Evolutionary conservation across 1,140 invertebrate species (phyloP).

Genomic region (Bombus superbus): DNA sequence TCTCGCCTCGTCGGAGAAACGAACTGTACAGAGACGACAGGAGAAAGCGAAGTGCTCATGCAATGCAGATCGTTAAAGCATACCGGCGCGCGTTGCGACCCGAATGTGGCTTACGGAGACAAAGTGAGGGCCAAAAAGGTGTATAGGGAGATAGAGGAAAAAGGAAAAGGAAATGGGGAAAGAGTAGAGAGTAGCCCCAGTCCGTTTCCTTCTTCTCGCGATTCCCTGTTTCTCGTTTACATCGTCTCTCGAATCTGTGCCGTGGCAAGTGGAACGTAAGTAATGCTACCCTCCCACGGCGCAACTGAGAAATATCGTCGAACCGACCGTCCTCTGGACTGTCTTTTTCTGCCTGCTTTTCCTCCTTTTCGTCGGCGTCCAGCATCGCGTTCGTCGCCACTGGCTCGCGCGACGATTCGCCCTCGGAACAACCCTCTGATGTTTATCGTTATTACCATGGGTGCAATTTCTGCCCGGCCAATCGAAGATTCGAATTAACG

Average conservation of each 20-base stretch:
- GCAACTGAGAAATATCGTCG: conserved; percentile 55
- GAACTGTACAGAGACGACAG: background rate
- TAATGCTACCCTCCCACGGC: conserved; percentile 14
- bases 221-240: conserved; percentile 57
- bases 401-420: background rate
- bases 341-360: background rate
- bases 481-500: conserved; percentile 23
- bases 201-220: conserved; percentile 54
- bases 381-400: background rate
- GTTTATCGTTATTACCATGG: conserved; percentile 42
- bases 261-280: conserved; percentile 39
- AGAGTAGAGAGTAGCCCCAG: background rate
- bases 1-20: conserved; percentile 5
- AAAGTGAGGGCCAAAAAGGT: conserved; percentile 57
- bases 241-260: conserved; percentile 50
- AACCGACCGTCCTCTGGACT: conserved; percentile 12
- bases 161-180: conserved; percentile 38
- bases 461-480: background rate
- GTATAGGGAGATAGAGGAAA: conserved; percentile 36
- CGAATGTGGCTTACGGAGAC: conserved; percentile 67
- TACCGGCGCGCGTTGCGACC: conserved; percentile 56
- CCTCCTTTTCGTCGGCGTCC: background rate
- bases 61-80: conserved; percentile 71
- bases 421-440: background rate
- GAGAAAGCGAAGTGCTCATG: conserved; percentile 57